phyloP scores from a whole-genome alignment of 2,888 invertebrate genomes.

The Lycocerus yunnanus region DNA sequence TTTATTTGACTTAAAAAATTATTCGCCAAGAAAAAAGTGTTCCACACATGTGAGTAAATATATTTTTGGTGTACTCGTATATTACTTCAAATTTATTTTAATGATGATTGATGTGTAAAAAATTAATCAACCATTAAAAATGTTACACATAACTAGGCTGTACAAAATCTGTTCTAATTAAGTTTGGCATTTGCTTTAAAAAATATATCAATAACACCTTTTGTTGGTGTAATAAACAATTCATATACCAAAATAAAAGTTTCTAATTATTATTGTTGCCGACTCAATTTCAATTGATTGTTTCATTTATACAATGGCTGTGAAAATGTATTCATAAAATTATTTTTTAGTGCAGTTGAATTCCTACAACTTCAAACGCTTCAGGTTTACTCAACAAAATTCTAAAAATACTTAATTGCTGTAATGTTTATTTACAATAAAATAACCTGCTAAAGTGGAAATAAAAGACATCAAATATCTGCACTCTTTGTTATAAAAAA shows the following conservation, averaged over 20 bases:
- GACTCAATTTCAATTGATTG: not conserved
- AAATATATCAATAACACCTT: constrained; percentile 16
- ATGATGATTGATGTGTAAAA: constrained; percentile 18
- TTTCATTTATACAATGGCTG: not conserved
- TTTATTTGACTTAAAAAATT: not conserved
- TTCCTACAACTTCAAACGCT: not conserved
- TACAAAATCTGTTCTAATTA: constrained; percentile 11
- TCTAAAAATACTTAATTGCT: not conserved
- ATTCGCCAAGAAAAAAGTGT: not conserved
- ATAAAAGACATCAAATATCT: not conserved
- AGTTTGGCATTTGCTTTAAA: constrained; percentile 15
- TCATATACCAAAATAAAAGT: not conserved
- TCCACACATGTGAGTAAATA: not conserved
- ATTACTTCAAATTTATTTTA: constrained; percentile 9
- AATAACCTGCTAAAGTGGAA: not conserved
- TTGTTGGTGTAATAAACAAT: not conserved
- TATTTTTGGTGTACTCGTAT: not conserved
- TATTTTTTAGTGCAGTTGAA: not conserved
- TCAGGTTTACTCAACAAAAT: not conserved
- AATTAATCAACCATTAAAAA: constrained; percentile 10
- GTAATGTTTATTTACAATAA: not conserved
- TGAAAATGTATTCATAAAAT: not conserved
- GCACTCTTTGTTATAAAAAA: not conserved
- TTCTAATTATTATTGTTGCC: constrained; percentile 1
- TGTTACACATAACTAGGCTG: constrained; percentile 12